These are phyloP conservation scores for Trichosurus vulpecula DNA, from an alignment of 2,797 vertebrate genomes.

Conservation along the genomic window DNA sequence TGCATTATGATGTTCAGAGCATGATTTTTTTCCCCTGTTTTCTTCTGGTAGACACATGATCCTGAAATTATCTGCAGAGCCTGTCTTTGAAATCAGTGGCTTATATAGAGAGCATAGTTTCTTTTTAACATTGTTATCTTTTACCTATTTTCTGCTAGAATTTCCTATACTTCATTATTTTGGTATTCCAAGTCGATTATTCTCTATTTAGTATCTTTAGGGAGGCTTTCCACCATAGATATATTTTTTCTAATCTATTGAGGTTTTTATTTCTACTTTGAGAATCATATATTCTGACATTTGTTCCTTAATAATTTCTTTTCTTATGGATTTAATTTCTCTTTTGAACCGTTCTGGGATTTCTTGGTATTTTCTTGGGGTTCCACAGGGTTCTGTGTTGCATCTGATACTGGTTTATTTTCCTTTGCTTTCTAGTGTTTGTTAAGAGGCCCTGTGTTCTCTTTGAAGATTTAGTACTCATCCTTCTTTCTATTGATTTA, in stretches of 20 bases:
- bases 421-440: neutral
- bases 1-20: neutral
- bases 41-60: neutral
- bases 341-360: neutral
- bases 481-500: neutral
- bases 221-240: neutral
- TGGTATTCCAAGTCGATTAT: neutral
- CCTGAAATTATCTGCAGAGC: neutral
- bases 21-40: neutral
- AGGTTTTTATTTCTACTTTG: constrained; percentile 38
- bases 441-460: neutral
- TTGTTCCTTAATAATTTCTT: neutral
- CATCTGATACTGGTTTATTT: neutral
- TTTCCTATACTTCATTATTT: neutral
- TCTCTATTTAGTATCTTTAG: neutral
- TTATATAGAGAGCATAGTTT: neutral
- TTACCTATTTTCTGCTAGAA: neutral
- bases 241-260: constrained; percentile 26
- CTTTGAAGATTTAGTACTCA: neutral
- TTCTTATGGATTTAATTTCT: neutral
- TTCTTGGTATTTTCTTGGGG: neutral
- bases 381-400: neutral
- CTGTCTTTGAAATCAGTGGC: neutral
- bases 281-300: constrained; percentile 33
- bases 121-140: neutral